Percentiles rank a stretch among this genome's conserved stretches.
phyloP scores from a whole-genome alignment of 2,888 invertebrate species.

The Pollenia labialis region DNA sequence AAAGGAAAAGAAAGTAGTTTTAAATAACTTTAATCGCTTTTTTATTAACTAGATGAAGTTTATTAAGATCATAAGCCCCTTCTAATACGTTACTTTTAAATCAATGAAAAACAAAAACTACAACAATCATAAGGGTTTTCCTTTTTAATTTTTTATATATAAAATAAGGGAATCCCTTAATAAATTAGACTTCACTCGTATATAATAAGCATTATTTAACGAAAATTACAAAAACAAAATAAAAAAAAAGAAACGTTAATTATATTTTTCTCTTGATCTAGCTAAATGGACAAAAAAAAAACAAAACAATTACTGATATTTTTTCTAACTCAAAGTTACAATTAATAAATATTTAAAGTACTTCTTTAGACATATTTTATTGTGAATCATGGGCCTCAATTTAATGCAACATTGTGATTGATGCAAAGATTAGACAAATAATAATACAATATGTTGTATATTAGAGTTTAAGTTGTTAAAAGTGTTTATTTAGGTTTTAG shows the following conservation, averaged over 20 bases:
- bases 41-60: conserved; percentile 64
- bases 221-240: conserved; percentile 27
- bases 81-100: conserved; percentile 49
- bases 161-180: conserved; percentile 53
- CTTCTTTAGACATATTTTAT: conserved; percentile 29
- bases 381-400: conserved; percentile 42
- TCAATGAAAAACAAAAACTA: conserved; percentile 53
- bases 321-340: conserved; percentile 66
- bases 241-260: conserved; percentile 54
- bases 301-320: conserved; percentile 40
- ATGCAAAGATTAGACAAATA: conserved; percentile 50
- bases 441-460: conserved; percentile 41
- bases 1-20: conserved; percentile 50
- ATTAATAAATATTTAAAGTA: conserved; percentile 46
- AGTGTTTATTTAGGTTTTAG: conserved; percentile 54
- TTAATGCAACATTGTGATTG: conserved; percentile 60
- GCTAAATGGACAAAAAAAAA: conserved; percentile 52
- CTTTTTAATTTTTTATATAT: conserved; percentile 61
- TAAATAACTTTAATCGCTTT: conserved; percentile 66
- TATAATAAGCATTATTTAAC: conserved; percentile 67
- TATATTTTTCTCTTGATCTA: conserved; percentile 67
- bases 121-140: conserved; percentile 70
- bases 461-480: conserved; percentile 61
- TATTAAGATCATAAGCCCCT: conserved; percentile 49
- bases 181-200: conserved; percentile 70